Evolutionary conservation across 2,113 vertebrate species (phyloP), one percentile per base, ranked within the genome.

Genomic region (Nannobrachium achirus): DNA sequence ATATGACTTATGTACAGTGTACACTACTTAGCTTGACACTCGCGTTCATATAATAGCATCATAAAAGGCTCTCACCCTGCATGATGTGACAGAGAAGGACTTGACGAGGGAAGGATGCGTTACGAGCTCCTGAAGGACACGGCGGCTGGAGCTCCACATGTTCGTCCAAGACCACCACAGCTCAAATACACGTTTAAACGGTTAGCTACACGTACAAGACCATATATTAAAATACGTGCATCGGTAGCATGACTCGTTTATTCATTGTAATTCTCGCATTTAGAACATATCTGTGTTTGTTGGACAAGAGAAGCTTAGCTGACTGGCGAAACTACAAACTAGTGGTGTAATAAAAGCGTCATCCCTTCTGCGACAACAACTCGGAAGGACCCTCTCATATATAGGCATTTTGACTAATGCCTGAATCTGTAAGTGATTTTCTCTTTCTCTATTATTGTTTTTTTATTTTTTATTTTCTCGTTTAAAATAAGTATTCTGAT

Each of bases 101-200:
- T 86, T 59, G 64, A 51, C 71, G 11, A 73, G 41, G 25, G 25
- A 33, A 5, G 77, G 19, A 15, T 71, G 84, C 9, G 48, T 10
- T 44, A 87, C 49, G 62, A 83, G 4, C 0, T 72, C 78, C 41
- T 82, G 87, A 87, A 91, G 86, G 84, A 78, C 85, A 73, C 75
- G 81, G n/a, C 84, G 81, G 53, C 80, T 53, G 38, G 69, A 88
- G 63, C 73, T 77, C 86, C 86, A 90, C 90, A 91, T 91, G 56
- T 66, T 85, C 10, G 10, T 2, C 11, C 7, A 48, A n/a, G 48
- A 2, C 0, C 16, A 7, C 2, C 6, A 0, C 8, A 1, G 18
- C 44, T 38, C 20, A 0, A 18, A 6, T 10, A 0, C 6, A 38
- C 2, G 45, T 1, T 4, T 57, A 0, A 39, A 33, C 25, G 6